Conservation (phyloP, 2,113 vertebrate species). For the Leiothrix lutea region DNA sequence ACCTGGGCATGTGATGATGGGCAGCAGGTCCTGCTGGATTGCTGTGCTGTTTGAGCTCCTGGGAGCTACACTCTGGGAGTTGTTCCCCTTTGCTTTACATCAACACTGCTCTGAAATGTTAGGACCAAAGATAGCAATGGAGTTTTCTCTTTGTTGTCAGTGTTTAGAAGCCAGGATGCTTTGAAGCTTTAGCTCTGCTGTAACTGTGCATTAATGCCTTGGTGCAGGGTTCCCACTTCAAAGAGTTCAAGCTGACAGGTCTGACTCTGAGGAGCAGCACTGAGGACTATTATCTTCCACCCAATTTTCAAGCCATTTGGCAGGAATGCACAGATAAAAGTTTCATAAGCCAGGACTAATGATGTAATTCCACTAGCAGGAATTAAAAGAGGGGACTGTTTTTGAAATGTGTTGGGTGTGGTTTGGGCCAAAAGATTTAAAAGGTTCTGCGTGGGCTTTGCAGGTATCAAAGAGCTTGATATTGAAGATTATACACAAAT, state of each 20-base stretch:
- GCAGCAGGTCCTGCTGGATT: not conserved
- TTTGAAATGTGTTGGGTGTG: not conserved
- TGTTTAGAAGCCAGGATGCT: conserved; percentile 4
- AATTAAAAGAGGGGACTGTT: not conserved
- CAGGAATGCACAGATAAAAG: conserved; percentile 39
- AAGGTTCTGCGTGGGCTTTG: not conserved
- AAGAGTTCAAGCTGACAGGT: conserved; percentile 20
- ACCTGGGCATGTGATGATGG: rapidly evolving
- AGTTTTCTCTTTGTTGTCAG: conserved; percentile 6
- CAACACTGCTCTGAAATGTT: not conserved
- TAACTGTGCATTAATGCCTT: conserved; percentile 21
- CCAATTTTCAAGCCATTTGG: conserved; percentile 11
- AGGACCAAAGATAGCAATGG: not conserved
- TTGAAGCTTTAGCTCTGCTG: conserved; percentile 44
- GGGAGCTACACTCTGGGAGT: not conserved
- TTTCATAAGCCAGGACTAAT: conserved; percentile 18
- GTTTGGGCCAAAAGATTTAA: not conserved
- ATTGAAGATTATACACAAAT: not conserved
- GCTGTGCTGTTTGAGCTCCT: not conserved
- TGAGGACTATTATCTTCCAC: conserved; percentile 11
- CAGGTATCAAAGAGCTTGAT: not conserved
- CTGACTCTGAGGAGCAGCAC: not conserved
- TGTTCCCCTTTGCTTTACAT: not conserved
- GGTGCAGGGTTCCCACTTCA: conserved; percentile 48
- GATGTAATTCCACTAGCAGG: not conserved